Evolutionary conservation across 2,113 vertebrate species (phyloP), one percentile per base, ranked within the genome.

Genomic region (Ramphastos sulfuratus): DNA sequence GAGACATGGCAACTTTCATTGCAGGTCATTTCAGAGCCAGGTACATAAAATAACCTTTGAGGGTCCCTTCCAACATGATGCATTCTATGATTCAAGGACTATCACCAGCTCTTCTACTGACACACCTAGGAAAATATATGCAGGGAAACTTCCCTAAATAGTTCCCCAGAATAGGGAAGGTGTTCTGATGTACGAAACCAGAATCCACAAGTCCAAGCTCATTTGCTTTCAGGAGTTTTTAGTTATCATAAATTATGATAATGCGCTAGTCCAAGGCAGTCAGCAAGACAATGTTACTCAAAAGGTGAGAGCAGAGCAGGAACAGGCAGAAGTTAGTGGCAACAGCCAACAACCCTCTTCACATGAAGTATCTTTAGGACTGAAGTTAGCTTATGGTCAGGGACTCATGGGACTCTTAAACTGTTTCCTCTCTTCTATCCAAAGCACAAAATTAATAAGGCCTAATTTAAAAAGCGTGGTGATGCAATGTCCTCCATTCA

Each of bases 301-400:
- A 44, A 17, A 70, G 17, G 23, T 52, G 31, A 79, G 76, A 70
- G 39, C 25, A 69, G 35, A 63, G 21, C n/a, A 76, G 58, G n/a
- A 35, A 35, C 5, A 4, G 28, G 48, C 12, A 18, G 6, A 33
- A n/a, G 20, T 12, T 27, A 61, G 9, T 79, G 27, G 8, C n/a
- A 93, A 52, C 14, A 71, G 39, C 39, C 28, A 89, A 30, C 12
- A 79, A 8, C 2, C 55, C 15, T 52, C 74, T 54, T 69, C 54
- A 37, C 5, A 4, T 3, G 9, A 77, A 65, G 3, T 31, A 54
- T 10, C 50, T 76, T 55, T 50, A 79, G 14, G 24, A 77, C 9
- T 5, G 13, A 46, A n/a, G 18, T 0, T 37, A 58, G 8, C 7
- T 65, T 56, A 52, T 9, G 15, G 33, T 8, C 2, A 0, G 25